These are phyloP conservation scores for Vollenhovia emeryi DNA, from an alignment of 1,140 invertebrate genomes.

Conservation along the genomic window DNA sequence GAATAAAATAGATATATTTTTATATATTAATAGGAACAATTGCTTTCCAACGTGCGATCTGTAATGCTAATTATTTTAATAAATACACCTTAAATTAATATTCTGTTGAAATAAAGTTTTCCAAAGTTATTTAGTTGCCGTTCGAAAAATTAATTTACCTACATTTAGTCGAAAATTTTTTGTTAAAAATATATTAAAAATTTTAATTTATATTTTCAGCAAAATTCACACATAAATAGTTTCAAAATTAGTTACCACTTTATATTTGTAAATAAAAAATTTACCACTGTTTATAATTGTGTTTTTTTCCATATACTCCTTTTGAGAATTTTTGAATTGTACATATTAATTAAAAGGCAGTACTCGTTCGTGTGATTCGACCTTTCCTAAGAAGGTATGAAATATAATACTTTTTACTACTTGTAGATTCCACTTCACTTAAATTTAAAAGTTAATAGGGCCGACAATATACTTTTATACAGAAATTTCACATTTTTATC, in stretches of 20 bases:
- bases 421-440: not conserved
- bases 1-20: not conserved
- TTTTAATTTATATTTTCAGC: not conserved
- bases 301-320: not conserved
- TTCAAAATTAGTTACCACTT: not conserved
- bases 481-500: slow-evolving; percentile 6
- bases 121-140: not conserved
- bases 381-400: not conserved
- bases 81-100: not conserved
- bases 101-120: not conserved
- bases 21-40: not conserved
- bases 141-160: not conserved
- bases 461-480: not conserved
- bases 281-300: not conserved
- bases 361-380: not conserved
- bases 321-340: not conserved
- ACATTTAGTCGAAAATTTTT: not conserved
- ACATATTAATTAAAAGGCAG: not conserved
- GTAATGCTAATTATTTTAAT: not conserved
- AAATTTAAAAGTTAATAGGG: slow-evolving; percentile 13
- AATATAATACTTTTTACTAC: not conserved
- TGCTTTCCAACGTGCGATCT: not conserved
- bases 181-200: not conserved
- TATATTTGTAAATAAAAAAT: not conserved
- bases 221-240: not conserved